Conservation (phyloP, 2,888 invertebrate genomes). For the Piscicola geometra region DNA sequence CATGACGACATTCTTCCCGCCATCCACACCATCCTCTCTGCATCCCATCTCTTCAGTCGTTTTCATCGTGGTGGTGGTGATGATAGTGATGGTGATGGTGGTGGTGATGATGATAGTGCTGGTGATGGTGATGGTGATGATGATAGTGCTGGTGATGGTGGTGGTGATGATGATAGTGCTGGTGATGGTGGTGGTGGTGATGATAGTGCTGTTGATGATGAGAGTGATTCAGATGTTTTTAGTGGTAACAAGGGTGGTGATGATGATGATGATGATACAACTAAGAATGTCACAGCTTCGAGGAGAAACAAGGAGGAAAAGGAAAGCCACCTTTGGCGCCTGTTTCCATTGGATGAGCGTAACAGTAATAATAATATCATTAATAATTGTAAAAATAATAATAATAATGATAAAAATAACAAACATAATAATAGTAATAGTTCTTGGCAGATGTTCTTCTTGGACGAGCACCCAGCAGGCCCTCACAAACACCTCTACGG, state of each 20-base stretch:
- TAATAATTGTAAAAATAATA: neutral
- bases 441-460: neutral
- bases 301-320: neutral
- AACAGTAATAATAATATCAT: neutral
- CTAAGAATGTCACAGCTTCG: neutral
- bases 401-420: neutral
- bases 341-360: neutral
- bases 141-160: neutral
- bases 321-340: neutral
- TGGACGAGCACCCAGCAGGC: neutral
- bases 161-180: slow-evolving; percentile 17
- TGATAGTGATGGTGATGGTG: slow-evolving; percentile 25
- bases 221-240: slow-evolving; percentile 21
- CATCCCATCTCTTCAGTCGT: neutral
- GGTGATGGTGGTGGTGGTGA: slow-evolving; percentile 25
- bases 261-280: slow-evolving; percentile 28
- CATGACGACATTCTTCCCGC: slow-evolving; percentile 60
- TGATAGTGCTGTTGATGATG: slow-evolving; percentile 28
- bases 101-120: slow-evolving; percentile 29
- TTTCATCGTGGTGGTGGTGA: slow-evolving; percentile 7
- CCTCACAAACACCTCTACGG: neutral
- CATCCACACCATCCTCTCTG: slow-evolving; percentile 49
- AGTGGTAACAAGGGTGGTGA: slow-evolving; percentile 21
- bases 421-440: neutral
- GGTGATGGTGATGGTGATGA: neutral